Evolutionary conservation across 92 coral and sea anemone genomes (phyloP), one percentile per base, ranked within the genome.

Genomic region (Siderastrea radians): DNA sequence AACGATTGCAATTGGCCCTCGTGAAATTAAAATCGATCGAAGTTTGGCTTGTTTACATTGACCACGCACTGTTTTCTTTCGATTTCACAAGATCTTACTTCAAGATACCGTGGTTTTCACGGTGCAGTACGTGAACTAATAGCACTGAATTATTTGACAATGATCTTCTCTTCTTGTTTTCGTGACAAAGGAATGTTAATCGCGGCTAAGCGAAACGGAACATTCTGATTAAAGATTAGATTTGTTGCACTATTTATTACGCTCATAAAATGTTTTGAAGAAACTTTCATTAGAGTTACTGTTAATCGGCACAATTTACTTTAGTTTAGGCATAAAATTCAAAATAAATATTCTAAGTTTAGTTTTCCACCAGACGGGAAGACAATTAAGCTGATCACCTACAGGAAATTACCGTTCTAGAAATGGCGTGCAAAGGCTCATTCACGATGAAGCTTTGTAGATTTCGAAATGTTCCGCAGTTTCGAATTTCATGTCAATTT

Each of bases 401-500:
- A 11, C 49, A 14, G 49, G 84, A 79, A 79, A 79, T 64, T 26
- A 48, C 61, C 73, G 64, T 79, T 49, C 72, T 64, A 10, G 1
- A 53, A 81, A 81, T 54, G 54, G 77, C 67, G 76, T 69, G 54
- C 76, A 44, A 51, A 68, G 59, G 48, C 38, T 81, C 67, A 47
- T 68, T 81, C 67, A 47, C 53, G 9, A 46, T 11, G 7, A 16
- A n/a, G 45, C 51, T 45, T 45, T 45, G 61, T 50, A 7, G 53
- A 68, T 48, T 55, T 43, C 1, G 68, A 54, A 15, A 67, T 11
- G 60, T 73, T 51, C 38, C 10, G 10, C 14, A 72, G 86, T 71
- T 61, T 55, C 77, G 19, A 69, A 69, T 81, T 81, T 68, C 86
- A 81, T 70, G 16, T 15, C 86, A 26, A 68, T 51, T 52, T 46